These are phyloP conservation scores for Meda fulgida DNA, from an alignment of 2,797 vertebrate genomes.

Conservation along the genomic window DNA sequence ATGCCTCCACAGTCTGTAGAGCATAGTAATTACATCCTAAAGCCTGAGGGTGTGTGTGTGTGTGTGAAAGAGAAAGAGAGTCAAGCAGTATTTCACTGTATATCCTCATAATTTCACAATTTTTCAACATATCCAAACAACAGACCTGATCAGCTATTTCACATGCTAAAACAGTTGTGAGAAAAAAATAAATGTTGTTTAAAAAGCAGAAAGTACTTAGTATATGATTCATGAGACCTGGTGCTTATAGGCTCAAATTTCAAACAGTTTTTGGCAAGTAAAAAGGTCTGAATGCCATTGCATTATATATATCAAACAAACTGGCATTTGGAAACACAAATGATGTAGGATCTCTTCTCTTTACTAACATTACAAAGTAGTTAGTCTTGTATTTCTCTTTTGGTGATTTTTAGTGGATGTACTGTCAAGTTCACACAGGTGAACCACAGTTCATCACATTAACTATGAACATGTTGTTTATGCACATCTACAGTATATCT, in stretches of 20 bases:
- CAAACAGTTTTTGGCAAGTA: not conserved
- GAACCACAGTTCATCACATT: not conserved
- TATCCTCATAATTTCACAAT: conserved; percentile 24
- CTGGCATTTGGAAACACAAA: not conserved
- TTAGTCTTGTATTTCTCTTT: not conserved
- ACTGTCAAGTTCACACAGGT: not conserved
- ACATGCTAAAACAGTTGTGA: conserved; percentile 21
- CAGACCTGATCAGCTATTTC: conserved; percentile 6
- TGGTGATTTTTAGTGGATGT: not conserved
- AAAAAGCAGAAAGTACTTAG: conserved; percentile 27
- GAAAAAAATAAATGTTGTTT: not conserved
- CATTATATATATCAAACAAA: not conserved
- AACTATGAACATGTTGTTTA: not conserved
- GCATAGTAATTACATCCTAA: conserved; percentile 47
- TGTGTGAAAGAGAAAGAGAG: not conserved
- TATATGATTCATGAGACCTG: conserved; percentile 1
- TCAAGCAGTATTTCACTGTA: conserved; percentile 29
- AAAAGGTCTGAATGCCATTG: conserved; percentile 2
- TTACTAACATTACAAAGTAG: not conserved
- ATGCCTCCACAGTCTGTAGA: conserved; percentile 50
- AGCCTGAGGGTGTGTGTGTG: conserved; percentile 13
- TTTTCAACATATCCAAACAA: conserved; percentile 40
- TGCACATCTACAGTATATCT: not conserved
- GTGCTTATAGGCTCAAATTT: not conserved
- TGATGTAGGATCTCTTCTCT: not conserved